Conservation (phyloP, 2,888 invertebrate genomes). For the Nymphalis polychloros region DNA sequence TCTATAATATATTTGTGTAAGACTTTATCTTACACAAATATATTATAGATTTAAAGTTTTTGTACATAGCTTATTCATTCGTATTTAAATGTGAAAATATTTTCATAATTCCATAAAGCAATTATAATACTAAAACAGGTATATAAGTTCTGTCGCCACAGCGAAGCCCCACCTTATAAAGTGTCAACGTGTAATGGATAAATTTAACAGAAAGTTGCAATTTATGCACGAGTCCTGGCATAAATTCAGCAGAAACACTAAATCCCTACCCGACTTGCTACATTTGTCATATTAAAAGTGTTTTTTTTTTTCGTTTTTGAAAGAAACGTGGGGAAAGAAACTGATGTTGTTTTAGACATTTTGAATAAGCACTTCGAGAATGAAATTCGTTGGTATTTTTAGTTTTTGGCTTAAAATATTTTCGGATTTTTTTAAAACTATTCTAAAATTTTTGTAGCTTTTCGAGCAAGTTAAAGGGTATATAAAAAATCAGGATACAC, state of each 20-base stretch:
- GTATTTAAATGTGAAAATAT: background rate
- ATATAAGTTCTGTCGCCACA: slow-evolving; percentile 31
- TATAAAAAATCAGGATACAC: no score
- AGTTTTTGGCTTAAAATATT: background rate
- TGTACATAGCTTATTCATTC: no score
- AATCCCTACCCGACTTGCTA: slow-evolving; percentile 45
- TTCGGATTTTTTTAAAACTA: background rate
- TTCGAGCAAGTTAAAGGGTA: background rate
- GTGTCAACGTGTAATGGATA: slow-evolving; percentile 75
- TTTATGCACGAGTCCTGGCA: slow-evolving; percentile 67
- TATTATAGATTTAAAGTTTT: no score
- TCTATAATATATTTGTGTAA: no score
- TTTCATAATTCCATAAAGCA: background rate
- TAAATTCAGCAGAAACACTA: slow-evolving; percentile 59
- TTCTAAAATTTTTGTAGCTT: background rate
- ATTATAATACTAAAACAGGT: background rate
- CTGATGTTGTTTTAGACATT: slow-evolving; percentile 4
- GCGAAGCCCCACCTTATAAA: slow-evolving; percentile 47
- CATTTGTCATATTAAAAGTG: slow-evolving; percentile 46
- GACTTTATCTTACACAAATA: no score
- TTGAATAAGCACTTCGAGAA: slow-evolving; percentile 1
- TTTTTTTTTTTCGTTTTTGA: slow-evolving; percentile 13
- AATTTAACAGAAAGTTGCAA: slow-evolving; percentile 69
- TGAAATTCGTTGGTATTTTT: background rate
- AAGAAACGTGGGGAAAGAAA: slow-evolving; percentile 13